Evolutionary conservation across 2,888 invertebrate species (phyloP), one percentile per base, ranked within the genome.

Genomic region (Stenodema calcarata): DNA sequence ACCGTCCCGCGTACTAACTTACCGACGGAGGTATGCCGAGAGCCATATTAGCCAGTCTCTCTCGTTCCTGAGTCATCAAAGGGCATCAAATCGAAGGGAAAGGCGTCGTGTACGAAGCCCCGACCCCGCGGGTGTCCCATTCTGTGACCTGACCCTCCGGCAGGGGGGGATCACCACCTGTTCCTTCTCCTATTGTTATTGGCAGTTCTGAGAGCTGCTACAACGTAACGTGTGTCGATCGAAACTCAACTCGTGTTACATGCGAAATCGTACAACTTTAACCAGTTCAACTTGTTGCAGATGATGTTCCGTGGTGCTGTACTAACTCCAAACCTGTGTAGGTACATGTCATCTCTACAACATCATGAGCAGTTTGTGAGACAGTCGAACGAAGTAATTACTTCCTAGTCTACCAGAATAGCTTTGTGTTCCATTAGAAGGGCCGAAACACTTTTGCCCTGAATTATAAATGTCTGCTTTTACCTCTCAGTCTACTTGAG

Each of bases 81-180:
- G 75, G 75, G 75, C 75, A 76, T 76, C 75, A 76, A 76, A 76
- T 76, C 50, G 50, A 50, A 50, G n/a, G 50, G 50, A 50, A 50
- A 50, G n/a, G n/a, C n/a, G n/a, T 16, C 44, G 44, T 11, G n/a
- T 2, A 35, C 35, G 41, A 76, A 41, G 75, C 41, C 14, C 75
- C 12, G 16, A n/a, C 14, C 50, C 50, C 50, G 50, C n/a, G 50
- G 50, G 50, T 11, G n/a, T 50, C 50, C 50, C 50, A n/a, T n/a
- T 16, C 6, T 18, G 16, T 16, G n/a, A n/a, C n/a, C 50, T 50
- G 50, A n/a, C n/a, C 14, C 50, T 18, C 50, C n/a, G 6, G n/a
- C 50, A 16, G n/a, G n/a, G 14, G n/a, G n/a, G 50, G 50, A n/a
- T 50, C 50, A 50, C 50, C 50, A 50, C 50, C 50, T 50, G 50